phyloP scores from a whole-genome alignment of 2,113 vertebrate species.

The Mobula hypostoma region DNA sequence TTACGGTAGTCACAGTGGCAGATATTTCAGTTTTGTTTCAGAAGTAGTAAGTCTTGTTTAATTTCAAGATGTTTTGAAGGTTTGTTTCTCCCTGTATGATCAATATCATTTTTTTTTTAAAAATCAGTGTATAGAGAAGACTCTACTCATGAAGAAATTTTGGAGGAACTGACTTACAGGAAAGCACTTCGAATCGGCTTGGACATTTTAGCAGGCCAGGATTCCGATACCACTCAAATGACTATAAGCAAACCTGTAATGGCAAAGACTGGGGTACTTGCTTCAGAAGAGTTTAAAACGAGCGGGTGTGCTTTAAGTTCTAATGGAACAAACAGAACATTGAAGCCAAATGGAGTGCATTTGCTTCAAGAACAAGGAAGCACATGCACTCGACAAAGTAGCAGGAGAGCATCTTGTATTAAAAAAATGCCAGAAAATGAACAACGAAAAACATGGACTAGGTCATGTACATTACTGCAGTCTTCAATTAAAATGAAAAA shows the following conservation, averaged over 20 bases:
- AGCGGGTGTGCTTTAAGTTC: neutral
- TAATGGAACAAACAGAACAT: neutral
- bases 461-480: neutral
- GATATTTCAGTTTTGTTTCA: neutral
- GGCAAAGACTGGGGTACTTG: neutral
- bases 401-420: neutral
- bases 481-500: neutral
- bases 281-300: neutral
- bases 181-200: constrained; percentile 54
- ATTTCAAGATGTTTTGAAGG: neutral
- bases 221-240: neutral
- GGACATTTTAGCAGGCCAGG: constrained; percentile 44
- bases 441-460: neutral
- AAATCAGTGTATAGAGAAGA: neutral
- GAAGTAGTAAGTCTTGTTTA: neutral
- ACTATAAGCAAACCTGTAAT: constrained; percentile 4
- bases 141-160: rapidly evolving
- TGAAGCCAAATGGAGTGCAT: neutral
- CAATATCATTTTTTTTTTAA: neutral
- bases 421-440: neutral
- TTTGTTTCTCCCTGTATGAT: neutral
- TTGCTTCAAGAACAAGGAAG: neutral
- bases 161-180: constrained; percentile 57
- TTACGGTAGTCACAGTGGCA: too few species aligned
- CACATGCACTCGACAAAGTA: neutral